These are phyloP conservation scores for Diaphora mendica DNA, from an alignment of 2,888 invertebrate species.

Conservation along the genomic window DNA sequence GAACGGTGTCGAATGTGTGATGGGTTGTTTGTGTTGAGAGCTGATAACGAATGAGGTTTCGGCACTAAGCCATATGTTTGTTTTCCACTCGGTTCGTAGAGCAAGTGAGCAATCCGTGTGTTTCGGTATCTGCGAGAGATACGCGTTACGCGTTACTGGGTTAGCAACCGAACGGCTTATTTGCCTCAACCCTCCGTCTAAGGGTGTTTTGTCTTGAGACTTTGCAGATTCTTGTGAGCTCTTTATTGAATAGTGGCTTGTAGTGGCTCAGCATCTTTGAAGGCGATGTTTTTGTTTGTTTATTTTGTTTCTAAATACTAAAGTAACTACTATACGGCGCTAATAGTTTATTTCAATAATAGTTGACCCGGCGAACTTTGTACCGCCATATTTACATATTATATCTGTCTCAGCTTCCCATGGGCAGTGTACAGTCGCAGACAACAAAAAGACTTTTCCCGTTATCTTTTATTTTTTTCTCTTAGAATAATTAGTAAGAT, in stretches of 20 bases:
- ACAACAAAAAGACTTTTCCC: too few relatives aligned
- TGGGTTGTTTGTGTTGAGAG: conserved; percentile 44
- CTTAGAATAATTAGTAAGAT: too few relatives aligned
- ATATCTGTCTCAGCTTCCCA: too few relatives aligned
- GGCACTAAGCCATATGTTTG: conserved; percentile 50
- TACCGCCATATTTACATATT: too few relatives aligned
- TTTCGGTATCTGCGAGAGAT: conserved; percentile 28
- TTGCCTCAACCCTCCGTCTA: conserved; percentile 20
- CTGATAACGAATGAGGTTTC: conserved; percentile 53
- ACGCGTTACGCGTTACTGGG: conserved; percentile 18
- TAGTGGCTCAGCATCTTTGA: background rate
- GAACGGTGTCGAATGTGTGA: conserved; percentile 23
- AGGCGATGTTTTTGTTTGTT: background rate
- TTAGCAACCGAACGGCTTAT: conserved; percentile 29
- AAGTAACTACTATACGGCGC: too few relatives aligned
- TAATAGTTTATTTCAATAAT: background rate
- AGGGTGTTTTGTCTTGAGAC: conserved; percentile 13
- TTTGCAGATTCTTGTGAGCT: conserved; percentile 14
- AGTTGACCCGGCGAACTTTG: too few relatives aligned
- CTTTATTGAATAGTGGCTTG: conserved; percentile 21
- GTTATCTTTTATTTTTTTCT: too few relatives aligned
- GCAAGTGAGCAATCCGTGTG: conserved; percentile 29
- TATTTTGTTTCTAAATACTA: background rate
- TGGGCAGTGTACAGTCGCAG: too few relatives aligned
- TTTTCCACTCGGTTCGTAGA: conserved; percentile 36